phyloP scores from a whole-genome alignment of 2,797 vertebrate species.

The Neoniphon sammara region DNA sequence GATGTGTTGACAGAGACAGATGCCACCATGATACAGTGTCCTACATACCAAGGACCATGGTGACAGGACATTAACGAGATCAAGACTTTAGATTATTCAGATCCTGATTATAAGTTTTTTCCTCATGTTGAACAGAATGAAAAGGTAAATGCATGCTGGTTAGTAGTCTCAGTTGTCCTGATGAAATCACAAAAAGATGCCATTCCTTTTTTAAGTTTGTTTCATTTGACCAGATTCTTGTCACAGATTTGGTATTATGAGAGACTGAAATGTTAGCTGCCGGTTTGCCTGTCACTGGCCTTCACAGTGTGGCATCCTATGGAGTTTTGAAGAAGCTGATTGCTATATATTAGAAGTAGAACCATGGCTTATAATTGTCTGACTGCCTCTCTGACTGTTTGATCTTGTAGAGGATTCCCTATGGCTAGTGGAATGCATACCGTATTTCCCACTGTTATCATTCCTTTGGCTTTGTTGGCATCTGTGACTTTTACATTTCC shows the following conservation, averaged over 20 bases:
- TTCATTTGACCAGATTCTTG: no score
- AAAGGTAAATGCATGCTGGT: neutral
- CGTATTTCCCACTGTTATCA: constrained; percentile 8
- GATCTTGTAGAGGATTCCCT: neutral
- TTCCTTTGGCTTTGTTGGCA: constrained; percentile 3
- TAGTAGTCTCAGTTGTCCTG: no score
- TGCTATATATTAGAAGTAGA: no score
- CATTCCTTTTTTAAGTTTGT: no score
- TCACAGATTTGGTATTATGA: neutral
- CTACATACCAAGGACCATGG: no score
- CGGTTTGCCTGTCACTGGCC: neutral
- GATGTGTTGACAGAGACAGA: no score
- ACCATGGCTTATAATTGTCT: constrained; percentile 6
- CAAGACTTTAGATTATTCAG: no score
- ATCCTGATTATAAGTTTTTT: no score
- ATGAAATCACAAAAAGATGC: no score
- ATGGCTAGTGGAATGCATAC: constrained; percentile 4
- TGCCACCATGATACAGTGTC: no score
- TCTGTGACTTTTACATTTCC: neutral
- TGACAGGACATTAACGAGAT: no score
- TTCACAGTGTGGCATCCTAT: neutral
- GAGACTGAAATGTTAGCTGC: neutral
- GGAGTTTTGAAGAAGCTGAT: no score
- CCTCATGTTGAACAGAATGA: neutral
- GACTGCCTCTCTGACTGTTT: constrained; percentile 35